A percentile compares a stretch with the other conserved stretches of the same genome.
Conservation (phyloP, 2,797 vertebrate species). For the Gymnothorax javanicus region DNA sequence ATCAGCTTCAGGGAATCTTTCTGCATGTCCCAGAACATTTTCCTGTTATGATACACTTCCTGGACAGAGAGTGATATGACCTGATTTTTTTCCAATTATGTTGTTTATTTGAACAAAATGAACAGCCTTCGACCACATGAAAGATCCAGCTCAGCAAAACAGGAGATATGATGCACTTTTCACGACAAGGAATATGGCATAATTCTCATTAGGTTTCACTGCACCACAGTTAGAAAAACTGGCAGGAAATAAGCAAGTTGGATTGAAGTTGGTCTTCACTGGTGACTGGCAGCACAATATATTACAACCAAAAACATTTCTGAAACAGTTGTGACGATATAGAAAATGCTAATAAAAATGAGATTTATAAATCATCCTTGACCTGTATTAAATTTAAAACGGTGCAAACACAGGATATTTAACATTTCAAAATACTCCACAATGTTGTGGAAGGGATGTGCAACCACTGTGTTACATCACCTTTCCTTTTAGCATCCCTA, state of each 20-base stretch:
- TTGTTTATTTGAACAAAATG: not conserved
- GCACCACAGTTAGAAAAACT: not conserved
- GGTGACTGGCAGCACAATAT: no score
- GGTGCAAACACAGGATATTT: no score
- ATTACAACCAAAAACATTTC: no score
- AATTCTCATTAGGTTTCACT: not conserved
- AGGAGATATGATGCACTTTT: not conserved
- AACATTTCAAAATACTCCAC: no score
- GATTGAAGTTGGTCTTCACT: not conserved
- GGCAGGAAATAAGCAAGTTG: not conserved
- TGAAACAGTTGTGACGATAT: no score
- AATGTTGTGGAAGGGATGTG: no score
- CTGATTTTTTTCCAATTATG: not conserved
- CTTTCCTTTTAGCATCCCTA: no score
- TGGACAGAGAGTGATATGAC: not conserved
- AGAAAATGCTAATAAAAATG: no score
- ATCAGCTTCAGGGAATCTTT: conserved; percentile 40
- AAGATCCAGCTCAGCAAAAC: not conserved
- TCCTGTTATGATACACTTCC: conserved; percentile 30
- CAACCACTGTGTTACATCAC: no score
- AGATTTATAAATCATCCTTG: no score
- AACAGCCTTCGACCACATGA: not conserved
- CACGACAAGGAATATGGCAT: conserved; percentile 4
- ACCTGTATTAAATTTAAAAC: no score
- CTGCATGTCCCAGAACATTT: conserved; percentile 41